Evolutionary conservation across 1,140 invertebrate genomes (phyloP).

Genomic region (Dendroctonus ponderosae): DNA sequence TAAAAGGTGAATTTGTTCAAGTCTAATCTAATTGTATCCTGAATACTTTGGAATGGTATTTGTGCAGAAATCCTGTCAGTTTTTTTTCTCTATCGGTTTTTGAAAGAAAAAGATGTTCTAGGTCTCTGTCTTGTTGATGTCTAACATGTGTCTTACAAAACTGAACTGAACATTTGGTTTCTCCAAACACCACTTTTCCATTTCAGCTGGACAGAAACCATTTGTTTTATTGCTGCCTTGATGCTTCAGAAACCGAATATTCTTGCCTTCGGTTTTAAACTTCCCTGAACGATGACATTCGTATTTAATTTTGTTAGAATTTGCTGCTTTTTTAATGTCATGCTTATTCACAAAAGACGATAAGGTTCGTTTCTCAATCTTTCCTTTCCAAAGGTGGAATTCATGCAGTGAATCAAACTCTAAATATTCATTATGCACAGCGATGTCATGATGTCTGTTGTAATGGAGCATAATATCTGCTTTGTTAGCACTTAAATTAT

Average conservation of each 20-base stretch:
- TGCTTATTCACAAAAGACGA: background rate
- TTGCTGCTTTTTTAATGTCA: background rate
- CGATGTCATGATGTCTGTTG: no score
- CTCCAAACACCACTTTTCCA: no score
- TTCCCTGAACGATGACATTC: constrained; percentile 6
- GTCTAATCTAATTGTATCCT: background rate
- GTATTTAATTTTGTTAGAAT: constrained; percentile 5
- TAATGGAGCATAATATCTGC: no score
- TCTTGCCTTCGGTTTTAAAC: background rate
- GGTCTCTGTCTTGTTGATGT: background rate
- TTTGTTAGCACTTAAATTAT: no score
- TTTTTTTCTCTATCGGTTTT: background rate
- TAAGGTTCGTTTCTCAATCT: background rate
- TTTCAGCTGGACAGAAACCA: background rate
- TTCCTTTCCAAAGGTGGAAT: background rate
- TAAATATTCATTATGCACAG: no score
- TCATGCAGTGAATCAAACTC: background rate
- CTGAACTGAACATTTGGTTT: background rate
- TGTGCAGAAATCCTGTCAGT: constrained; percentile 3
- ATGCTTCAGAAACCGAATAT: constrained; percentile 5
- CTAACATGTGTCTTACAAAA: constrained; percentile 5
- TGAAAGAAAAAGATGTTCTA: background rate
- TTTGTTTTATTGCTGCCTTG: constrained; percentile 6
- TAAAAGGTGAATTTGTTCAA: background rate
- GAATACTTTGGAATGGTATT: constrained; percentile 1